Percentiles rank a stretch among this genome's conserved stretches.
Conservation (phyloP, 2,888 invertebrate genomes). For the Hylaea fasciaria region DNA sequence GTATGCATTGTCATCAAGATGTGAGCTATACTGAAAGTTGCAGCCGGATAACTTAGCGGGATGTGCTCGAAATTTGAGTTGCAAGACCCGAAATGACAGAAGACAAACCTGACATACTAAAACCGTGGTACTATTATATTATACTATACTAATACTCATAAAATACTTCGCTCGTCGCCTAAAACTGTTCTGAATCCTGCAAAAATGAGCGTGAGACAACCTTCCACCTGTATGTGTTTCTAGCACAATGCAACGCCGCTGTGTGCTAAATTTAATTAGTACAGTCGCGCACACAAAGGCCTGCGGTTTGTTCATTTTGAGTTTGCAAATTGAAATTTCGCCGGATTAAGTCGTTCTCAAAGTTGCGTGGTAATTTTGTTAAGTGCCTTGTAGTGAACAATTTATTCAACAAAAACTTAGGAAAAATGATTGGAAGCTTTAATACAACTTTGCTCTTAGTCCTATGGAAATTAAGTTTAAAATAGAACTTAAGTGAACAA, state of each 20-base stretch:
- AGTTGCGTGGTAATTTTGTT: neutral
- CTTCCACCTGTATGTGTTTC: neutral
- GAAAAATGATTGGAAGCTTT: no score
- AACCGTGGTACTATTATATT: no score
- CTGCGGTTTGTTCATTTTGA: conserved; percentile 24
- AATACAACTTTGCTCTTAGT: no score
- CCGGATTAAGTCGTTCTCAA: conserved; percentile 2
- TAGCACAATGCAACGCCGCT: conserved; percentile 12
- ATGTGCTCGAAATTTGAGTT: no score
- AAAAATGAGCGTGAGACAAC: conserved; percentile 8
- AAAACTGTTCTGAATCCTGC: conserved; percentile 1
- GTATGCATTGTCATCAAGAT: no score
- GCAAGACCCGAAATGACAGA: no score
- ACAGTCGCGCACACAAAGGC: conserved; percentile 27
- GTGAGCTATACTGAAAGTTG: no score
- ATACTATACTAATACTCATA: no score
- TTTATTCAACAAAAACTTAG: no score
- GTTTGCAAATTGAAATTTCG: conserved; percentile 11
- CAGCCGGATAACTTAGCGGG: no score
- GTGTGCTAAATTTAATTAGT: conserved; percentile 21
- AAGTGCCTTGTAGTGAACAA: neutral
- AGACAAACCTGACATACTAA: neutral
- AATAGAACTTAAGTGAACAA: no score
- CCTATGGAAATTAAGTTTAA: no score
- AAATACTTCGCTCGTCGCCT: conserved; percentile 5